Evolutionary conservation across 2,888 invertebrate species (phyloP).

Genomic region (Limnephilus lunatus): DNA sequence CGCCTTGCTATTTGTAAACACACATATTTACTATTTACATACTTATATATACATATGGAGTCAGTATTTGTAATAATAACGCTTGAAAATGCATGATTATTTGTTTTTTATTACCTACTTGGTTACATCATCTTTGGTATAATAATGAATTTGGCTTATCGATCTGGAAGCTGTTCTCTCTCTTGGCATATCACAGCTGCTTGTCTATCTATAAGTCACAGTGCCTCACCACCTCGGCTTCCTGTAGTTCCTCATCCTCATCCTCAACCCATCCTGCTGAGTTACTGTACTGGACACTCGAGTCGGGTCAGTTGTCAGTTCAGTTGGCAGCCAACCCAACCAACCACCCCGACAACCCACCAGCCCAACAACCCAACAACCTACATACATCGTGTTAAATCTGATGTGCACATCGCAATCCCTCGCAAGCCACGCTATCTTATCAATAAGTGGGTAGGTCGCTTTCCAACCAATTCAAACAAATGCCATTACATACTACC

Average conservation of each 20-base stretch:
- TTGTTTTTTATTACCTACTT: constrained; percentile 82
- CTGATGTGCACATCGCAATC: constrained; percentile 4
- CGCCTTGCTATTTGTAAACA: constrained; percentile 73
- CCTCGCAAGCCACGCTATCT: constrained; percentile 24
- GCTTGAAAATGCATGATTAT: constrained; percentile 92
- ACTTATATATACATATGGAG: constrained; percentile 72
- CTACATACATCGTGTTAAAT: constrained; percentile 20
- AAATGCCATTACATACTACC: constrained; percentile 15
- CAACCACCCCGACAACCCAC: background rate
- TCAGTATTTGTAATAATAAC: constrained; percentile 92
- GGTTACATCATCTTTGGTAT: constrained; percentile 67
- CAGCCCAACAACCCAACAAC: background rate
- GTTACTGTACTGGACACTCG: constrained; percentile 12
- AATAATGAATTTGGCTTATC: constrained; percentile 76
- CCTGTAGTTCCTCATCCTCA: constrained; percentile 60
- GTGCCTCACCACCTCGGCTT: constrained; percentile 62
- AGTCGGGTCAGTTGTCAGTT: background rate
- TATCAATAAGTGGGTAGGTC: constrained; percentile 31
- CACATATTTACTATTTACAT: constrained; percentile 69
- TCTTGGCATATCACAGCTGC: constrained; percentile 66
- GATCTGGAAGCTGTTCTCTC: constrained; percentile 66
- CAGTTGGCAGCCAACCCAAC: background rate
- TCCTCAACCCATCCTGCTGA: constrained; percentile 8
- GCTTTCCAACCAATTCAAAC: constrained; percentile 10
- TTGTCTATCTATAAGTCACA: constrained; percentile 64